A percentile compares a stretch with the other conserved stretches of the same genome.
Evolutionary conservation across 2,113 vertebrate species (phyloP).

Genomic region (Canis aureus): DNA sequence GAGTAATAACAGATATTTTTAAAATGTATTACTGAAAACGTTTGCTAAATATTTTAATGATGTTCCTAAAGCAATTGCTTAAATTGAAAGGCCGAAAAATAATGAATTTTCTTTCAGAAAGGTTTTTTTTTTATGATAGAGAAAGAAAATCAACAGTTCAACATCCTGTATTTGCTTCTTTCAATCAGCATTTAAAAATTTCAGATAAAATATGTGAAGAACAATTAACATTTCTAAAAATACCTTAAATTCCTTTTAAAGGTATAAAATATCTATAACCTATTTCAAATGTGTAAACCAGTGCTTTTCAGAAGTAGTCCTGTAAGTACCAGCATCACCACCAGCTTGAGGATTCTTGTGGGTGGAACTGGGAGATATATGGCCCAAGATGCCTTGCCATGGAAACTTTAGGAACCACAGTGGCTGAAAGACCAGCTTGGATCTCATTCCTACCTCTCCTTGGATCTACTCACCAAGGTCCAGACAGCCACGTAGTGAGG

Average conservation of each 20-base stretch:
- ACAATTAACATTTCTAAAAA: neutral
- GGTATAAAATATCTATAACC: neutral
- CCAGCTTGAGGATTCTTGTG: neutral
- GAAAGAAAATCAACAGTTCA: neutral
- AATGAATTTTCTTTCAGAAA: neutral
- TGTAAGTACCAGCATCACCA: neutral
- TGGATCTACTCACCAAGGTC: neutral
- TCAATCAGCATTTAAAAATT: neutral
- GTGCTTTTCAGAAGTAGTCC: neutral
- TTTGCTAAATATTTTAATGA: constrained; percentile 63
- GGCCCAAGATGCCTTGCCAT: neutral
- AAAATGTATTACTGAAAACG: constrained; percentile 51
- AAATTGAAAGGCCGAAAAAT: neutral
- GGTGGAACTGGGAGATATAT: neutral
- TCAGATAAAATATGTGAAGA: neutral
- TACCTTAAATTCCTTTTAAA: neutral
- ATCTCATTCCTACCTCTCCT: neutral
- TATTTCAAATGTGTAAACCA: neutral
- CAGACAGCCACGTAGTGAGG: neutral
- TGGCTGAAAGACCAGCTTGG: neutral
- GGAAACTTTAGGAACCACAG: neutral
- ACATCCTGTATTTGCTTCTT: constrained; percentile 25
- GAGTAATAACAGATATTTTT: neutral
- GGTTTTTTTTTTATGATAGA: neutral
- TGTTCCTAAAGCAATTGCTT: neutral